phyloP scores from a whole-genome alignment of 2,113 vertebrate species.

The Corythaeola cristata region DNA sequence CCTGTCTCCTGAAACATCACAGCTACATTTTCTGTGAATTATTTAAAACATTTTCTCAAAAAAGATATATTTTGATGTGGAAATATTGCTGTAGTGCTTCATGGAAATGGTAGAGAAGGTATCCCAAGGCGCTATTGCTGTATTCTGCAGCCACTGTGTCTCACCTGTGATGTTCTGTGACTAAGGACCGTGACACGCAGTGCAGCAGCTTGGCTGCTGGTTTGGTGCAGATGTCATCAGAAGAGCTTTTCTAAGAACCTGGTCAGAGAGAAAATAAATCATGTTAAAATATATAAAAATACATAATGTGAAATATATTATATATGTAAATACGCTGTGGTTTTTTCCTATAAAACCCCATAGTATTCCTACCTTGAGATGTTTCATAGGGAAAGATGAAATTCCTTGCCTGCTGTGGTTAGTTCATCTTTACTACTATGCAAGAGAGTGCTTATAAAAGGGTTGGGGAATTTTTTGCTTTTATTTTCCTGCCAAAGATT shows the following conservation, averaged over 20 bases:
- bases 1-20: constrained; percentile 20
- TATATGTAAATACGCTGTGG: not conserved
- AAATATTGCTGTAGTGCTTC: not conserved
- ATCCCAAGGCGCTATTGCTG: not conserved
- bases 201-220: not conserved
- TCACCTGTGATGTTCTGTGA: not conserved
- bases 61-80: constrained; percentile 19
- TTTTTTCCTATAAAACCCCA: not conserved
- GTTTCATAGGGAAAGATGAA: not conserved
- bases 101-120: not conserved
- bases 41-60: constrained; percentile 21
- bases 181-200: not conserved
- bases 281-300: not conserved
- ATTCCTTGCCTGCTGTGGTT: not conserved
- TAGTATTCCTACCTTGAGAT: not conserved
- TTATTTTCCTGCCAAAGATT: not conserved
- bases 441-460: not conserved
- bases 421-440: not conserved
- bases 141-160: not conserved
- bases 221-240: not conserved
- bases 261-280: not conserved
- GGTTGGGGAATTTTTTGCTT: not conserved
- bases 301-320: not conserved
- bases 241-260: not conserved
- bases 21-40: constrained; percentile 29